Percentiles rank a stretch among this genome's conserved stretches.
phyloP scores from a whole-genome alignment of 2,888 invertebrate genomes.

The Eurytoma adleriae region DNA sequence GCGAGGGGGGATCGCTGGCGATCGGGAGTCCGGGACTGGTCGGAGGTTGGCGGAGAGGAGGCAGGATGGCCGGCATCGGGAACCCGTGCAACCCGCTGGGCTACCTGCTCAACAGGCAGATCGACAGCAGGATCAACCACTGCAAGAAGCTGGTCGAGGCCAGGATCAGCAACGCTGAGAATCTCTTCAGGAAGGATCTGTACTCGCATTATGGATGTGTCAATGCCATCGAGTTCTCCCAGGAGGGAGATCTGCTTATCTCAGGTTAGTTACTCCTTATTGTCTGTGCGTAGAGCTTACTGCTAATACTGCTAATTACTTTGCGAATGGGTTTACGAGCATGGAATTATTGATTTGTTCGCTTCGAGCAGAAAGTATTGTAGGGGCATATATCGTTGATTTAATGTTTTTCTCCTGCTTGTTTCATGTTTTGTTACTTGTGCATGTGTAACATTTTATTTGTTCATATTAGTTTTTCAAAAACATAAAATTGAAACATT shows the following conservation, averaged over 20 bases:
- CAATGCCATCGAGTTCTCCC: constrained; percentile 96
- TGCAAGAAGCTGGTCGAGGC: constrained; percentile 80
- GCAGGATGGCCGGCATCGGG: background rate
- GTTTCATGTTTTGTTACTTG: too few species aligned
- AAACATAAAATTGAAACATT: too few species aligned
- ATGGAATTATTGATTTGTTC: too few species aligned
- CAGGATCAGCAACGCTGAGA: constrained; percentile 83
- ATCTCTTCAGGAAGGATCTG: constrained; percentile 89
- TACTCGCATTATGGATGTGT: constrained; percentile 96
- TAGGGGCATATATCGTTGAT: too few species aligned
- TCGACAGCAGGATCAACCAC: constrained; percentile 79
- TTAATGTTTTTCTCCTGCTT: too few species aligned
- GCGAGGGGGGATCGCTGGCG: too few species aligned
- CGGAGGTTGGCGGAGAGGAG: background rate
- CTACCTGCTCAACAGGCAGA: constrained; percentile 80
- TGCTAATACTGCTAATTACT: too few species aligned
- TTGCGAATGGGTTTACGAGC: too few species aligned
- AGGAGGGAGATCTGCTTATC: constrained; percentile 89
- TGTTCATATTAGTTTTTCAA: too few species aligned
- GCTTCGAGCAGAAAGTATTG: too few species aligned
- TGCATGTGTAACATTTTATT: too few species aligned
- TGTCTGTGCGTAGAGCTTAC: background rate
- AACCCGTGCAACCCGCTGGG: constrained; percentile 42
- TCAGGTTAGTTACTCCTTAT: constrained; percentile 84
- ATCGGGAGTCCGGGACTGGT: too few species aligned